Percentiles rank a stretch among this genome's conserved stretches.
These are phyloP conservation scores for Lasioglossum morio DNA, from an alignment of 2,888 invertebrate genomes.

Conservation along the genomic window DNA sequence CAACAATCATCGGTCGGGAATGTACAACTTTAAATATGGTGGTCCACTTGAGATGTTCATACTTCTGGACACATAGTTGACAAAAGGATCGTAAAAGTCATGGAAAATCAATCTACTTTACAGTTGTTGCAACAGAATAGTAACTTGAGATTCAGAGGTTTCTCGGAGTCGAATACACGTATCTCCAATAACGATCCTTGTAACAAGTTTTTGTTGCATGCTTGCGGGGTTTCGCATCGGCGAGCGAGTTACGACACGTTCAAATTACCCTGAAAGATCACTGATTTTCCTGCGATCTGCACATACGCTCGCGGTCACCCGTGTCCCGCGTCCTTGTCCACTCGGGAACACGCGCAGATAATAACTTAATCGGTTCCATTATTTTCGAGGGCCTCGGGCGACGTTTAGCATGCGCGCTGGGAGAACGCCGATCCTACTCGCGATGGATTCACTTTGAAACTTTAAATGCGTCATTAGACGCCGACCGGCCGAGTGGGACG, in stretches of 20 bases:
- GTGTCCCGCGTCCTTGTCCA: constrained; percentile 50
- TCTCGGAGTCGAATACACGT: constrained; percentile 10
- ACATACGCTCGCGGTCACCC: constrained; percentile 46
- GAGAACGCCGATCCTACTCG: neutral
- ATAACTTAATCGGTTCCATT: constrained; percentile 76
- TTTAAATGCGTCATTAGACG: constrained; percentile 49
- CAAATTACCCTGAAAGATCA: constrained; percentile 67
- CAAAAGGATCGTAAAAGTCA: neutral
- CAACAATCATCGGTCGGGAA: too few relatives aligned
- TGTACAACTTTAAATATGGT: neutral
- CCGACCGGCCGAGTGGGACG: constrained; percentile 37
- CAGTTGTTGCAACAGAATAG: neutral
- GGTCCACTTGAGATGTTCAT: neutral
- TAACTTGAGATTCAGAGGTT: neutral
- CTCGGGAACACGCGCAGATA: constrained; percentile 43
- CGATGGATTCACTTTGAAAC: constrained; percentile 42
- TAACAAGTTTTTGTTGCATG: constrained; percentile 48
- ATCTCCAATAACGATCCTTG: constrained; percentile 52
- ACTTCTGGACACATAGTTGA: neutral
- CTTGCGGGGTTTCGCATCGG: constrained; percentile 31
- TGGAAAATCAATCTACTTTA: neutral
- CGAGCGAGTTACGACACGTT: constrained; percentile 63
- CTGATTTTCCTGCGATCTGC: constrained; percentile 61
- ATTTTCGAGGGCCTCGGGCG: constrained; percentile 71
- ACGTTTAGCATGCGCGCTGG: constrained; percentile 28